Evolutionary conservation across 2,888 invertebrate species (phyloP).

Genomic region (Drosophila nr. medialis): DNA sequence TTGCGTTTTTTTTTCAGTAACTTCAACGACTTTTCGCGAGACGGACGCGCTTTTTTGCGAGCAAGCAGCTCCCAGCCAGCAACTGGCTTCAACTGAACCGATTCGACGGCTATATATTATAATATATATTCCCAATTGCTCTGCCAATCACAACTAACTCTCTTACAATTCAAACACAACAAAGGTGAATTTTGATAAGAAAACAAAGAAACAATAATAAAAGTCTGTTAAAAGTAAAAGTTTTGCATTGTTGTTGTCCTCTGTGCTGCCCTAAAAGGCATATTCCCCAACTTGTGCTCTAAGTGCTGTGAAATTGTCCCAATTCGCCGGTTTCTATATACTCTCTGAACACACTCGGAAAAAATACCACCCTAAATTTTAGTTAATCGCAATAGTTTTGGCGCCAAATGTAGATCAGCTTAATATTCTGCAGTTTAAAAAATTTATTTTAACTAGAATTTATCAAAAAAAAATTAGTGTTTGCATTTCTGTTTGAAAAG

Average conservation of each 20-base stretch:
- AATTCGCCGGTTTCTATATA: slow-evolving; percentile 13
- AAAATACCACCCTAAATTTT: background rate
- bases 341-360: background rate
- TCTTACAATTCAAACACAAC: slow-evolving; percentile 37
- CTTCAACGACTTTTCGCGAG: slow-evolving; percentile 81
- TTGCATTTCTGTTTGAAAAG: too few relatives aligned
- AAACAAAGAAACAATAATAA: slow-evolving; percentile 14
- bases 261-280: slow-evolving; percentile 48
- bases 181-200: slow-evolving; percentile 60
- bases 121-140: slow-evolving; percentile 43
- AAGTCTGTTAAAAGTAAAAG: slow-evolving; percentile 60
- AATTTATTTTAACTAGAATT: too few relatives aligned
- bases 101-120: slow-evolving; percentile 65
- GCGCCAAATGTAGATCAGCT: background rate
- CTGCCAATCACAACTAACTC: slow-evolving; percentile 31
- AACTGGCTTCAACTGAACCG: slow-evolving; percentile 61
- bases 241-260: slow-evolving; percentile 56
- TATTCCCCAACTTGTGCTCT: slow-evolving; percentile 14
- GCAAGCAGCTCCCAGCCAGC: slow-evolving; percentile 50
- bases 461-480: too few relatives aligned
- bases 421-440: too few relatives aligned
- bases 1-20: slow-evolving; percentile 72
- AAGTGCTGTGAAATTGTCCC: slow-evolving; percentile 36
- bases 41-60: slow-evolving; percentile 71
- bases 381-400: background rate